Base-by-base conservation (phyloP, 2,113 vertebrate genomes). In the Thomomys bottae region DNA sequence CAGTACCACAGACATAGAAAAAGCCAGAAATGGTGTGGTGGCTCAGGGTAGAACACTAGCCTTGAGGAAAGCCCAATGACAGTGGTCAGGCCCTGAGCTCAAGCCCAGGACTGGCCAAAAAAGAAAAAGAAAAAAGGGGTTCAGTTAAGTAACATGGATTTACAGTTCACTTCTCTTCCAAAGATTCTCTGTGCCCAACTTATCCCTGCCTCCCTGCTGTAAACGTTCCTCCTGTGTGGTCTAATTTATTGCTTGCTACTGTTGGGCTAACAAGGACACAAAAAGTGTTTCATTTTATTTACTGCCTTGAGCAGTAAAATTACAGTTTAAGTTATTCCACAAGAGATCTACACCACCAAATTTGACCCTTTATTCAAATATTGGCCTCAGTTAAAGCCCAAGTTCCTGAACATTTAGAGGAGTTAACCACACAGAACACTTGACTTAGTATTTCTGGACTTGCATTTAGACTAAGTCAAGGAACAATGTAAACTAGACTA, bases 281-380 rank as follows among this genome's bases (percentile, higher is more conserved):
- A 32, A 11, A 88, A 38, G 30, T 42, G 63, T 88, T 77, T 75
- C 3, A 2, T 68, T 28, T 71, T 93, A 5, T 66, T 61, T 80
- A 66, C 88, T 84, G 45, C n/a, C 64, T 90, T 89, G 17, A 83
- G 42, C 32, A 90, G 36, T 94, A 80, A 96, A 89, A 45, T 30
- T 54, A 15, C 18, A 89, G 30, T 84, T 90, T 81, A 84, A 93
- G 84, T 66, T 94, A 91, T 93, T 93, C 90, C 38, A 83, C 36
- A 93, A 93, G 86, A 93, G 61, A 89, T 11, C 10, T 90, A 88
- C n/a, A 24, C 15, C 42, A 73, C 68, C 57, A 84, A 15, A 72
- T 76, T 84, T 96, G 68, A 93, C 42, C 36, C 28, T 73, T 88
- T 90, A 70, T 54, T 88, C 59, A 94, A 96, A 94, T 94, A 76